These are phyloP conservation scores for Tiliqua scincoides DNA, from an alignment of 2,113 vertebrate species.

Conservation along the genomic window DNA sequence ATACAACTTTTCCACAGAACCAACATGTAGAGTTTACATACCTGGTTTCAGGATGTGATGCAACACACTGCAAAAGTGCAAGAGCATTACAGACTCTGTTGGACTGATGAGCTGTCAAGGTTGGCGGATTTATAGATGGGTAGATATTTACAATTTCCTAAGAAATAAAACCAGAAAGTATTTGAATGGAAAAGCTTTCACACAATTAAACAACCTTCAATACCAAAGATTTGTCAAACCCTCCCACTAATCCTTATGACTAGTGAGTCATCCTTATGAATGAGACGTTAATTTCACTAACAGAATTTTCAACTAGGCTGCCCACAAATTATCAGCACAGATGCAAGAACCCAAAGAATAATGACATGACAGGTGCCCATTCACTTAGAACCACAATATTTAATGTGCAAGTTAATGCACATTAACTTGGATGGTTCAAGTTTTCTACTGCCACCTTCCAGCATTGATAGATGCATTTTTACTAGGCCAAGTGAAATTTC, in stretches of 20 bases:
- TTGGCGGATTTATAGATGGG: slow-evolving; percentile 97
- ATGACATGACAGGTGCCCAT: neutral
- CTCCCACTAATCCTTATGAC: neutral
- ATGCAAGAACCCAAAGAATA: neutral
- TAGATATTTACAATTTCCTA: slow-evolving; percentile 99
- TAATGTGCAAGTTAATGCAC: neutral
- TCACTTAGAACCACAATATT: neutral
- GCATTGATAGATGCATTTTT: neutral
- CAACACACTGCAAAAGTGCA: slow-evolving; percentile 95
- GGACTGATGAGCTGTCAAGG: slow-evolving; percentile 96
- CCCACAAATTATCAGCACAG: slow-evolving; percentile 10
- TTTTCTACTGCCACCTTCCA: neutral
- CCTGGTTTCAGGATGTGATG: slow-evolving; percentile 97
- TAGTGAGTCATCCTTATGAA: neutral
- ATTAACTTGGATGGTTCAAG: neutral
- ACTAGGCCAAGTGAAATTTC: neutral
- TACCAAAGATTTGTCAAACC: neutral
- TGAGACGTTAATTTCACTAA: too few relatives aligned
- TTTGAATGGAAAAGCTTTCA: neutral
- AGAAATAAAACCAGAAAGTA: slow-evolving; percentile 16
- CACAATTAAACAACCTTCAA: neutral
- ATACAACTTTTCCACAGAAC: neutral
- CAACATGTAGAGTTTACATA: slow-evolving; percentile 39
- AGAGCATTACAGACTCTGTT: slow-evolving; percentile 98
- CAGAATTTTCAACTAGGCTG: neutral